Evolutionary conservation across 1,140 invertebrate genomes (phyloP).

Genomic region (Drosophila kepulauana): DNA sequence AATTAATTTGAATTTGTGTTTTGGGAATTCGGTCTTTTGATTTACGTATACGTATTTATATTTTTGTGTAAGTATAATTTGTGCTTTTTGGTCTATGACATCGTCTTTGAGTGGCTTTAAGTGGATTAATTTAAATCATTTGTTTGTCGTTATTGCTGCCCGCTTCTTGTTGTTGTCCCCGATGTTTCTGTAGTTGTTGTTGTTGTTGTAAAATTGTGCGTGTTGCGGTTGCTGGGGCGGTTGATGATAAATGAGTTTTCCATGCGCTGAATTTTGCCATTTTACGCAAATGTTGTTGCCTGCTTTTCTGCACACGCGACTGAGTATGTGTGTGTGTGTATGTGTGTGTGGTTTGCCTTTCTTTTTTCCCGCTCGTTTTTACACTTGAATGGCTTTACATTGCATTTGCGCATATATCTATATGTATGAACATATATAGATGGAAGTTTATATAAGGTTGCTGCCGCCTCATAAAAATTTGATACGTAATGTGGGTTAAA

Average conservation of each 20-base stretch:
- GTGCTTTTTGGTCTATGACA: slow-evolving; percentile 44
- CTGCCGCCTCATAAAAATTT: slow-evolving; percentile 18
- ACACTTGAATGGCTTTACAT: slow-evolving; percentile 63
- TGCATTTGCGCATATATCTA: slow-evolving; percentile 36
- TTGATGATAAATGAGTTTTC: slow-evolving; percentile 75
- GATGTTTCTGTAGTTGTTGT: slow-evolving; percentile 25
- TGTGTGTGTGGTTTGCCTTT: slow-evolving; percentile 4
- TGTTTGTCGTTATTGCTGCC: slow-evolving; percentile 59
- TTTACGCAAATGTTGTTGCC: slow-evolving; percentile 49
- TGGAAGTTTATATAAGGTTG: slow-evolving; percentile 22
- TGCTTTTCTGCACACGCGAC: slow-evolving; percentile 28
- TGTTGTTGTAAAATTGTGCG: slow-evolving; percentile 39
- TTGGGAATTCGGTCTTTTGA: not conserved
- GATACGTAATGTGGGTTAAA: slow-evolving; percentile 32
- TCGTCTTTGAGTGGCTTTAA: slow-evolving; percentile 67
- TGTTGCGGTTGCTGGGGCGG: slow-evolving; percentile 40
- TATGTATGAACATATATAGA: slow-evolving; percentile 6
- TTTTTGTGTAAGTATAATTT: slow-evolving; percentile 19
- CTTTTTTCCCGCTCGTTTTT: slow-evolving; percentile 43
- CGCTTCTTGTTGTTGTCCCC: slow-evolving; percentile 23
- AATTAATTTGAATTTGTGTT: slow-evolving; percentile 6
- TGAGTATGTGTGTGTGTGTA: not conserved
- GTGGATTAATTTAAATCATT: slow-evolving; percentile 78
- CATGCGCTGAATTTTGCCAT: slow-evolving; percentile 56
- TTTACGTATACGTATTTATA: slow-evolving; percentile 6